A percentile compares a stretch with the other conserved stretches of the same genome.
phyloP scores from a whole-genome alignment of 2,888 invertebrate species.

The Agrotis clavis region DNA sequence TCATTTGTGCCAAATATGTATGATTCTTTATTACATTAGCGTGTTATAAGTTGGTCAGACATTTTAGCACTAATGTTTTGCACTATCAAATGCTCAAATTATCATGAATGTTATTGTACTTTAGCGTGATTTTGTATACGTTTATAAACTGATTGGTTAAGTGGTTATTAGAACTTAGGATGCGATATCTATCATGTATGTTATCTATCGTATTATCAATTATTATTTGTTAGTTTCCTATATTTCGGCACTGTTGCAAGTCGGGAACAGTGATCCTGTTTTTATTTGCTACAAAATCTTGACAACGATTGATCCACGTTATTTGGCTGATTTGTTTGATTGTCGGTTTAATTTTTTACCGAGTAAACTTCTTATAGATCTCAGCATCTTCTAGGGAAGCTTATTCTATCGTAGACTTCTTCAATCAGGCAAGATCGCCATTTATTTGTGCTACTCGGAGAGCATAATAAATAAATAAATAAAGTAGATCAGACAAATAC shows the following conservation, averaged over 20 bases:
- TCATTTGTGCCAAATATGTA: slow-evolving; percentile 20
- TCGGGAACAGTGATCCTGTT: too few species aligned
- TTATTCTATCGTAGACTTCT: too few species aligned
- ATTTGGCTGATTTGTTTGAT: not conserved
- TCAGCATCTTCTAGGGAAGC: too few species aligned
- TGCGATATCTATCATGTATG: too few species aligned
- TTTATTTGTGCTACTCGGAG: not conserved
- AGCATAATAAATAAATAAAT: too few species aligned
- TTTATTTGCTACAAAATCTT: not conserved
- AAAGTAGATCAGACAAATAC: not conserved
- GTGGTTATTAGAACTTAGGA: too few species aligned
- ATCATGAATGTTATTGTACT: not conserved
- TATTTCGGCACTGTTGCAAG: too few species aligned
- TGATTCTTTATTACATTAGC: slow-evolving; percentile 26
- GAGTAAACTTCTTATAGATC: too few species aligned
- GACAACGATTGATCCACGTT: not conserved
- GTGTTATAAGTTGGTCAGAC: slow-evolving; percentile 3
- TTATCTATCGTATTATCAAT: too few species aligned
- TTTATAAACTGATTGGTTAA: too few species aligned
- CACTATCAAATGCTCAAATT: not conserved
- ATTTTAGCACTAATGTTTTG: slow-evolving; percentile 36
- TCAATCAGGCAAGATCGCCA: not conserved
- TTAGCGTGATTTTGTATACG: not conserved
- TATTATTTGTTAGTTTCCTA: too few species aligned
- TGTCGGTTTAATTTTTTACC: not conserved